phyloP scores from a whole-genome alignment of 2,113 vertebrate species.

The Trogon surrucura region DNA sequence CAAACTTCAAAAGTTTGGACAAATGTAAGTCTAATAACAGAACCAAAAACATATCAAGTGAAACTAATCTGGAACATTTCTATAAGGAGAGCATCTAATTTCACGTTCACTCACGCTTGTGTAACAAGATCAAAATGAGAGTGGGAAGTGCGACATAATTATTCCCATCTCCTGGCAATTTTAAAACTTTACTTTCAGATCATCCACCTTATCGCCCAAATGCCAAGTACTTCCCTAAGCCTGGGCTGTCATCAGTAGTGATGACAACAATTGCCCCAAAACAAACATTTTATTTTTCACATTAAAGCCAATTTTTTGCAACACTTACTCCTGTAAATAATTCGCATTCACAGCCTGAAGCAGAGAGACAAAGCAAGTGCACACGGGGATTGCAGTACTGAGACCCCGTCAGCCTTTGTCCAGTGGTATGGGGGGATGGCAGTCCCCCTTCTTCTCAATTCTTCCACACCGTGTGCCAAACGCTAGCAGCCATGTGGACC shows the following conservation, averaged over 20 bases:
- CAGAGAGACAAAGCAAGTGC: too few species aligned
- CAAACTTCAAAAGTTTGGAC: neutral
- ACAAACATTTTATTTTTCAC: neutral
- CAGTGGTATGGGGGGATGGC: neutral
- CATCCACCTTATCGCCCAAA: neutral
- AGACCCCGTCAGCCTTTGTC: neutral
- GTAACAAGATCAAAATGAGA: constrained; percentile 14
- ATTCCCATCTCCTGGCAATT: neutral
- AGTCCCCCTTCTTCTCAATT: neutral
- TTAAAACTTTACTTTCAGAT: neutral
- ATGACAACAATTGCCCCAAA: neutral
- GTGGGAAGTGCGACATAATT: neutral
- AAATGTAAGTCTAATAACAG: neutral
- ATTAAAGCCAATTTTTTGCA: neutral
- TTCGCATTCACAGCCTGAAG: neutral
- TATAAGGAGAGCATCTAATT: neutral
- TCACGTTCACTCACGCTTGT: neutral
- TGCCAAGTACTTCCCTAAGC: neutral
- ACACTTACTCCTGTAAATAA: neutral
- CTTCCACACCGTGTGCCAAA: neutral
- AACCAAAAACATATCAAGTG: neutral
- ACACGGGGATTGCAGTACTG: neutral
- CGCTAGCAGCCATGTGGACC: neutral
- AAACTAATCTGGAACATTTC: neutral
- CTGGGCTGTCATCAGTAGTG: neutral